Conservation (phyloP, 2,113 vertebrate genomes). For the Neodontobutis hainanensis region DNA sequence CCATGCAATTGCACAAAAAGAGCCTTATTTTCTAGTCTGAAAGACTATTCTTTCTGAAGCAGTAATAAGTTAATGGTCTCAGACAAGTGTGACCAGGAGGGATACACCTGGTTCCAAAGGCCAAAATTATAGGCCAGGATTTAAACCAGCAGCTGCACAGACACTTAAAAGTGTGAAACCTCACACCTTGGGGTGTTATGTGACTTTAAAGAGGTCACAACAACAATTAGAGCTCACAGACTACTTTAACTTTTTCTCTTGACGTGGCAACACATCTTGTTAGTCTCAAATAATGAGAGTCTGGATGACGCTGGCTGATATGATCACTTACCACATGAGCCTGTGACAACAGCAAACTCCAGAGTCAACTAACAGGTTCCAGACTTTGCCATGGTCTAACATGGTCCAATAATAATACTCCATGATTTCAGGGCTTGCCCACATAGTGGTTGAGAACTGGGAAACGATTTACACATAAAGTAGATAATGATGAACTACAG, state of each 20-base stretch:
- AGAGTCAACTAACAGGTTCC: slow-evolving; percentile 47
- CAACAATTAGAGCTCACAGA: background rate
- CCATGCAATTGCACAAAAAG: slow-evolving; percentile 4
- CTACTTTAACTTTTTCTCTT: background rate
- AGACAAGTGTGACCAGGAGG: slow-evolving; percentile 26
- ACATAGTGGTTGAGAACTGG: slow-evolving; percentile 41
- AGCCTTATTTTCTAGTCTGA: background rate
- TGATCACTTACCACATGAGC: slow-evolving; percentile 14
- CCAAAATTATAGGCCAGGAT: slow-evolving; percentile 44
- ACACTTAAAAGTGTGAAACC: slow-evolving; percentile 11
- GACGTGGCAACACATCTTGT: no score
- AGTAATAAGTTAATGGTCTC: slow-evolving; percentile 21
- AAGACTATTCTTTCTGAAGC: slow-evolving; percentile 3
- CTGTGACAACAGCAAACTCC: slow-evolving; percentile 35
- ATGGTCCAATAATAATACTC: slow-evolving; percentile 48
- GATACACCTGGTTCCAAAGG: slow-evolving; percentile 46
- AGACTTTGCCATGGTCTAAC: slow-evolving; percentile 56
- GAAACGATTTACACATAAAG: no score
- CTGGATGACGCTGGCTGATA: slow-evolving; percentile 8
- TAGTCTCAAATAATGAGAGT: no score
- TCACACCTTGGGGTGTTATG: slow-evolving; percentile 58
- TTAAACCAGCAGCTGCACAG: slow-evolving; percentile 42
- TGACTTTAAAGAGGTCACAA: background rate
- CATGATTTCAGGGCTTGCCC: slow-evolving; percentile 27
- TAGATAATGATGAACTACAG: no score